Conservation (phyloP, 2,888 invertebrate genomes). For the Hyalella azteca region DNA sequence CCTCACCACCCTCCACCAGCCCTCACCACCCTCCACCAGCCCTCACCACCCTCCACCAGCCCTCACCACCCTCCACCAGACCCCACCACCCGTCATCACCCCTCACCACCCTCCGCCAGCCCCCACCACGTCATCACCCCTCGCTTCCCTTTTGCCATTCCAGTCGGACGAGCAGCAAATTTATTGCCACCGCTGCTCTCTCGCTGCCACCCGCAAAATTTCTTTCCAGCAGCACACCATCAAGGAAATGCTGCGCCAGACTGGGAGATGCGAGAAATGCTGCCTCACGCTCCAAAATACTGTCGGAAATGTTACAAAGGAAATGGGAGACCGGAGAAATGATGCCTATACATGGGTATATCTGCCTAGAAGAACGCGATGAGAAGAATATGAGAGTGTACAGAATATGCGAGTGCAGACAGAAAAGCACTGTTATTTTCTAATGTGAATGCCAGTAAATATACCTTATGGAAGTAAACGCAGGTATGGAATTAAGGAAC, state of each 20-base stretch:
- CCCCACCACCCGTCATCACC: not conserved
- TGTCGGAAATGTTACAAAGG: too few species aligned
- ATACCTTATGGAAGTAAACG: too few species aligned
- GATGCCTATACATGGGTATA: too few species aligned
- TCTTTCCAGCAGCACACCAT: slow-evolving; percentile 21
- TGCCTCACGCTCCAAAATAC: too few species aligned
- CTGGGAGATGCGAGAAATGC: not conserved
- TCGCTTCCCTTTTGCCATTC: slow-evolving; percentile 19
- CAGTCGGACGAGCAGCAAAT: slow-evolving; percentile 30
- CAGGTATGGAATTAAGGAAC: too few species aligned
- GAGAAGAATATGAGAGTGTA: too few species aligned
- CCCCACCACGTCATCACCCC: not conserved
- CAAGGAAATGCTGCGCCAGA: slow-evolving; percentile 6
- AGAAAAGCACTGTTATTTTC: too few species aligned
- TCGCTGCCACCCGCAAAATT: slow-evolving; percentile 31
- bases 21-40: not conserved
- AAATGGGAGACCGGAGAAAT: too few species aligned
- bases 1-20: not conserved
- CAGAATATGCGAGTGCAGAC: too few species aligned
- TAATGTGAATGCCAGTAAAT: too few species aligned
- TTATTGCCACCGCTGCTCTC: slow-evolving; percentile 21
- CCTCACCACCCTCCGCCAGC: not conserved
- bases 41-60: not conserved
- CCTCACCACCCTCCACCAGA: not conserved
- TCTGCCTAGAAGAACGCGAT: too few species aligned